phyloP scores from a whole-genome alignment of 2,113 vertebrate species.

The Hyperoodon ampullatus region DNA sequence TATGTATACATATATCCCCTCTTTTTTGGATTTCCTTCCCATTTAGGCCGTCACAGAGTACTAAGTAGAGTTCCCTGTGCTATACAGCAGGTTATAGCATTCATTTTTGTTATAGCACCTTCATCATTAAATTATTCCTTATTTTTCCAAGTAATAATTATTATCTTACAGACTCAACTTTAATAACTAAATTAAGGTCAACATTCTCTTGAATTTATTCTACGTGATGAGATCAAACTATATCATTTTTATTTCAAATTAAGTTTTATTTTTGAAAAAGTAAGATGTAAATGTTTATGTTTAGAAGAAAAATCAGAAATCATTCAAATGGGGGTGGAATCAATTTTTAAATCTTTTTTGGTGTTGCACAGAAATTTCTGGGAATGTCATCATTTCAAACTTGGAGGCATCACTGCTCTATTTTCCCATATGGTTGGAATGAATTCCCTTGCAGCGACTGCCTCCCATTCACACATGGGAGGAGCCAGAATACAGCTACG shows the following conservation, averaged over 20 bases:
- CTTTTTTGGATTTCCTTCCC: too few species aligned
- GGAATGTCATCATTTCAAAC: background rate
- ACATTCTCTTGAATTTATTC: background rate
- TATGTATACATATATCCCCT: too few species aligned
- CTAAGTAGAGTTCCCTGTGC: too few species aligned
- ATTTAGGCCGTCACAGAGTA: too few species aligned
- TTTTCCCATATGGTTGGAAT: constrained; percentile 39
- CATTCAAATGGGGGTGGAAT: background rate
- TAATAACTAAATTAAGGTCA: constrained; percentile 39
- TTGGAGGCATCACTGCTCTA: background rate
- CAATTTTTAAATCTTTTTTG: background rate
- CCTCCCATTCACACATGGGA: background rate
- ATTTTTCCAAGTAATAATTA: constrained; percentile 51
- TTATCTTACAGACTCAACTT: constrained; percentile 15
- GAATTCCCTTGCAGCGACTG: background rate
- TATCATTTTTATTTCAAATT: background rate
- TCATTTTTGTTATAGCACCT: constrained; percentile 9
- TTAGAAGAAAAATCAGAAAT: constrained; percentile 24
- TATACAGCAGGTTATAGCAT: background rate
- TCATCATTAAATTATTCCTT: constrained; percentile 52
- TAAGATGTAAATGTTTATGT: background rate
- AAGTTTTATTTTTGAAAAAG: background rate
- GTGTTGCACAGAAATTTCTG: background rate
- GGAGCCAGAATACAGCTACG: background rate
- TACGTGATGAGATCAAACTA: background rate